Evolutionary conservation across 2,113 vertebrate species (phyloP).

Genomic region (Ophthalmolycus amberensis): DNA sequence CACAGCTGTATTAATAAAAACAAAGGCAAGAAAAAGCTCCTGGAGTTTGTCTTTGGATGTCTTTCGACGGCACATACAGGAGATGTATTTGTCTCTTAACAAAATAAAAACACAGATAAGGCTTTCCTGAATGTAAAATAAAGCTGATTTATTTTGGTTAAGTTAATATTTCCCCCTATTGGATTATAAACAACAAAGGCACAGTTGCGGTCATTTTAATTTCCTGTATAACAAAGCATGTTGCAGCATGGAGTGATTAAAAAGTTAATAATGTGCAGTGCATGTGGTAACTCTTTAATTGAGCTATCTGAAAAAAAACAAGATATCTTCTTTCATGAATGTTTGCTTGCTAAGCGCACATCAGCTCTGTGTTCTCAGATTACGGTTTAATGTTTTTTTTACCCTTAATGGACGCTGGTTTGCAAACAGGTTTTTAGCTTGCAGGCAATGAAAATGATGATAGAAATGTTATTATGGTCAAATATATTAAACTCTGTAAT

Average conservation of each 20-base stretch:
- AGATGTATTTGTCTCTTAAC: neutral
- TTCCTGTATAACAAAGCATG: constrained; percentile 4
- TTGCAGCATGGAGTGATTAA: constrained; percentile 22
- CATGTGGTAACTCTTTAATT: constrained; percentile 26
- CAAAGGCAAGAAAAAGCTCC: constrained; percentile 32
- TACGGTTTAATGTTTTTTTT: neutral
- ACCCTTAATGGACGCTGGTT: neutral
- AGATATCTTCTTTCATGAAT: constrained; percentile 28
- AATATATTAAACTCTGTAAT: constrained; percentile 30
- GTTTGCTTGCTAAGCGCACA: neutral
- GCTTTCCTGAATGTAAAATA: neutral
- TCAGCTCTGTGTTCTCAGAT: constrained; percentile 10
- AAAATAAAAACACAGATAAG: neutral
- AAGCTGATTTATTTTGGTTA: neutral
- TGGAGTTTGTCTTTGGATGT: constrained; percentile 20
- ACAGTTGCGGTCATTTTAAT: constrained; percentile 22
- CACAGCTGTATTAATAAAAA: constrained; percentile 66
- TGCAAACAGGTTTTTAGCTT: neutral
- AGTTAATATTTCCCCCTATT: neutral
- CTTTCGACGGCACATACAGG: neutral
- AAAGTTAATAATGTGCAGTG: constrained; percentile 23
- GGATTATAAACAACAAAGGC: constrained; percentile 16
- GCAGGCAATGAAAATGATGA: neutral
- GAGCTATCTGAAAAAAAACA: neutral
- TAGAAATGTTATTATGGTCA: constrained; percentile 18